Conservation (phyloP, 2,888 invertebrate genomes). For the Furcula furcula region DNA sequence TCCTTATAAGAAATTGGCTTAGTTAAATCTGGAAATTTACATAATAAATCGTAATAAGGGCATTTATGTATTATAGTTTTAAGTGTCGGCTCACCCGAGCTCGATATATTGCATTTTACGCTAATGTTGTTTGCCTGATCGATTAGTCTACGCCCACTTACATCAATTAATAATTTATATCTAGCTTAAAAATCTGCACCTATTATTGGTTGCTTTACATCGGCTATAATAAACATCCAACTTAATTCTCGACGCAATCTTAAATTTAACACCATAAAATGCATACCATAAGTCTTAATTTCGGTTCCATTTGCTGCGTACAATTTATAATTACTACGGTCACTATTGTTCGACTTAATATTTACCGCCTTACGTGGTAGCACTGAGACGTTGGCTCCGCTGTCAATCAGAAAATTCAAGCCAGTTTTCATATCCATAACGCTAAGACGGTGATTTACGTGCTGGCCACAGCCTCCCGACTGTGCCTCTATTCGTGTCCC, state of each 20-base stretch:
- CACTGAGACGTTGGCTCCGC: not conserved
- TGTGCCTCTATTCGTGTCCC: too few relatives aligned
- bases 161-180: not conserved
- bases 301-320: conserved; percentile 7
- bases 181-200: conserved; percentile 6
- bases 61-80: conserved; percentile 5
- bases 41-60: conserved; percentile 6
- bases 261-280: conserved; percentile 5
- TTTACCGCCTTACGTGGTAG: not conserved
- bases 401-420: not conserved
- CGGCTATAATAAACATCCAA: conserved; percentile 9
- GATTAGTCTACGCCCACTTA: not conserved
- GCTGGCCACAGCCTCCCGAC: conserved; percentile 4
- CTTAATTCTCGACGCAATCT: conserved; percentile 5
- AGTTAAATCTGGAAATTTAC: conserved; percentile 18
- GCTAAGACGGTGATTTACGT: conserved; percentile 5
- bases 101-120: conserved; percentile 7
- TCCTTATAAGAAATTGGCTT: conserved; percentile 7
- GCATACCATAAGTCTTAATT: conserved; percentile 6
- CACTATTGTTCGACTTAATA: not conserved
- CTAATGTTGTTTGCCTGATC: conserved; percentile 9
- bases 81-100: not conserved
- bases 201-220: conserved; percentile 10
- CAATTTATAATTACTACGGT: conserved; percentile 3
- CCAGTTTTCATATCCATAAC: not conserved